phyloP scores from a whole-genome alignment of 2,888 invertebrate species.

The Melinopterus prodromus region DNA sequence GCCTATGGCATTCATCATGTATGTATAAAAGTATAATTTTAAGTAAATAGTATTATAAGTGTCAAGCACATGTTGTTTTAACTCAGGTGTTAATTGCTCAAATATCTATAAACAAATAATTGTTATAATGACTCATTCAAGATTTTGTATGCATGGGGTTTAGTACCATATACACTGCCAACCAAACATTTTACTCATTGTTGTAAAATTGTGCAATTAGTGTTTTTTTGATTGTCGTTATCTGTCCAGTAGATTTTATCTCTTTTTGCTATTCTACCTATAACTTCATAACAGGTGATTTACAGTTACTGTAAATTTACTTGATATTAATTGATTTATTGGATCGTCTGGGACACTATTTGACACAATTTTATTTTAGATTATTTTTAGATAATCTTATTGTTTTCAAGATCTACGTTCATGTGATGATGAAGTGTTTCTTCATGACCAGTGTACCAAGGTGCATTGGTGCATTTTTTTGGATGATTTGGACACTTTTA shows the following conservation, averaged over 20 bases:
- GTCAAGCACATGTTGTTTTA: not conserved
- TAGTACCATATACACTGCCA: not conserved
- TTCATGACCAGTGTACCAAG: too few species aligned
- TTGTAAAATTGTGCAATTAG: not conserved
- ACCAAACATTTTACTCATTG: not conserved
- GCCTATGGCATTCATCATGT: conserved; percentile 60
- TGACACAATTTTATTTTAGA: too few species aligned
- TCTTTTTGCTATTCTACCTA: not conserved
- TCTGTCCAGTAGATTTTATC: not conserved
- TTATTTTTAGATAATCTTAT: too few species aligned
- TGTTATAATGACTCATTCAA: not conserved
- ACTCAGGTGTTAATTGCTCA: too few species aligned
- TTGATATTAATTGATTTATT: too few species aligned
- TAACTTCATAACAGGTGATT: not conserved
- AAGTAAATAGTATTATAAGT: not conserved
- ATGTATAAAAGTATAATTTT: conserved; percentile 47
- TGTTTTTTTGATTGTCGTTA: not conserved
- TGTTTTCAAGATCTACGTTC: too few species aligned
- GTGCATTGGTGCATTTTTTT: too few species aligned
- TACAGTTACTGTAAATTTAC: not conserved
- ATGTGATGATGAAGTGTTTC: too few species aligned
- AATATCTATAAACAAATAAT: not conserved
- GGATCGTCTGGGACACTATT: too few species aligned
- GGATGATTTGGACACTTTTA: too few species aligned
- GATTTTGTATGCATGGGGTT: not conserved